These are phyloP conservation scores for Leptobrachium leishanense DNA, from an alignment of 2,113 vertebrate species.

Conservation along the genomic window DNA sequence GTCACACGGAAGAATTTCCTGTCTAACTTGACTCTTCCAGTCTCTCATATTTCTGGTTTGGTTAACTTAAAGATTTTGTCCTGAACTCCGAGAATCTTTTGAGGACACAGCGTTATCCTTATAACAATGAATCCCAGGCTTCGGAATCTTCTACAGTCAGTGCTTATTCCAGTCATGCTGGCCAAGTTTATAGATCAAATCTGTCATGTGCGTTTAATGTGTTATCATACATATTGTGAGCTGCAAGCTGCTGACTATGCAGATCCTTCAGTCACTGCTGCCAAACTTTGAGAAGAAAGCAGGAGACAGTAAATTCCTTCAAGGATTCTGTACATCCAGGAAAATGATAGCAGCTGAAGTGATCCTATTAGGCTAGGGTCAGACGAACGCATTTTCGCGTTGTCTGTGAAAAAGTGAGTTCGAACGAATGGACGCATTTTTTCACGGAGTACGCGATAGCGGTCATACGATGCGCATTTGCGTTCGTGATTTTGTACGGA, in stretches of 20 bases:
- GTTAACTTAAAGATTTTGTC: not conserved
- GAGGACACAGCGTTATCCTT: constrained; percentile 12
- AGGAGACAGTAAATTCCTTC: constrained; percentile 31
- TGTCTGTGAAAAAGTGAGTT: too few species aligned
- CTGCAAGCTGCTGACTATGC: constrained; percentile 37
- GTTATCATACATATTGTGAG: constrained; percentile 39
- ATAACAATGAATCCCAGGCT: constrained; percentile 36
- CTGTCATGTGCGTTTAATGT: constrained; percentile 46
- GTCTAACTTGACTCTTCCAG: too few species aligned
- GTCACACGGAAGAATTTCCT: too few species aligned
- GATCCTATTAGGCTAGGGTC: too few species aligned
- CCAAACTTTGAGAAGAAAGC: constrained; percentile 13
- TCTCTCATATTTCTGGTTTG: not conserved
- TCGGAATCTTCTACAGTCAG: constrained; percentile 9
- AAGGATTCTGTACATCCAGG: constrained; percentile 8
- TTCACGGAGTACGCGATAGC: too few species aligned
- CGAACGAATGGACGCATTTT: too few species aligned
- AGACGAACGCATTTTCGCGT: too few species aligned
- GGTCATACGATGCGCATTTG: too few species aligned
- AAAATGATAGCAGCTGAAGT: constrained; percentile 13
- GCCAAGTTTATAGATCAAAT: constrained; percentile 38
- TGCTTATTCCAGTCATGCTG: constrained; percentile 30
- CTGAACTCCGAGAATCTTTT: constrained; percentile 17
- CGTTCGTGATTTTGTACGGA: too few species aligned
- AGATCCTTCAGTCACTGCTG: not conserved